Evolutionary conservation across 2,797 vertebrate species (phyloP), one percentile per base, ranked within the genome.

Genomic region (Melopsittacus undulatus): DNA sequence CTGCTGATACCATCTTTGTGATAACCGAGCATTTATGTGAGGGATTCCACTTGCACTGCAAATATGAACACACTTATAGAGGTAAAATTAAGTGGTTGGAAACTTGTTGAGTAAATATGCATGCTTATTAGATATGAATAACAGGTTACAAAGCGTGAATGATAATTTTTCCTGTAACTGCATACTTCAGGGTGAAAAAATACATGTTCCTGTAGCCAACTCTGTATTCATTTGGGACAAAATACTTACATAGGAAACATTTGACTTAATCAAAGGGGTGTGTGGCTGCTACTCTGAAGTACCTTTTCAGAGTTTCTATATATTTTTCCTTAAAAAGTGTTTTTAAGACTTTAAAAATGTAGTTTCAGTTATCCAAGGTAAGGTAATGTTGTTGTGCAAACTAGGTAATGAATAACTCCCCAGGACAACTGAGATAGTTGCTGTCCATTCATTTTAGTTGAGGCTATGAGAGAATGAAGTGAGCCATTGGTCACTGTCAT

Each of bases 191-290:
- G 10, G 32, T 42, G 17, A 32, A 45, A 73, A 80, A 88, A 63
- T 19, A 21, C 3, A 3, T 0, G 1, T 70, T 80, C 6, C 11
- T 74, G 5, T 67, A 57, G 14, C 9, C 17, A 70, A 17, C 3
- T 6, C 0, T 22, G 0, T 56, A 32, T 32, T 72, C 7, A 19
- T 17, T 82, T 69, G 11, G 21, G 38, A 38, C 79, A 77, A 68
- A 89, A 87, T 22, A 38, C 22, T 67, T 67, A 10, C 6, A 34
- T 8, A 46, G 19, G 22, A 61, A 87, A 61, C 8, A 29, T 26
- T 32, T 63, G 9, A n/a, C 26, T 56, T 46, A 43, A 75, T 11
- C 26, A 29, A 77, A 61, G 34, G 12, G 8, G 5, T 82, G 13
- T 57, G 45, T 29, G 79, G 45, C 27, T 81, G 16, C 20, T 32